Evolutionary conservation across 1,140 invertebrate genomes (phyloP).

Genomic region (Venturia canescens): DNA sequence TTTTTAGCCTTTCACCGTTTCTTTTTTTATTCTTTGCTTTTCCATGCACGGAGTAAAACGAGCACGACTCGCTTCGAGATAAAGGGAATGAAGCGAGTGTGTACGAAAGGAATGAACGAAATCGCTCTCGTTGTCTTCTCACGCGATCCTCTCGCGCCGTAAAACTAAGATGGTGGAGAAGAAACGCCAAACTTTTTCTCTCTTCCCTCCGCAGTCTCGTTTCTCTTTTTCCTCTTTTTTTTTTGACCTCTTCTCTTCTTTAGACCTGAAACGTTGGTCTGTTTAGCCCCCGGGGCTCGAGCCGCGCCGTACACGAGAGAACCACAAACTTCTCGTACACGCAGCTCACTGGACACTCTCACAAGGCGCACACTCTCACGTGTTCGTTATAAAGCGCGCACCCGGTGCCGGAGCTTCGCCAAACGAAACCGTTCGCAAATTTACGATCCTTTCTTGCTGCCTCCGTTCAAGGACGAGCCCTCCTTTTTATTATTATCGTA

Average conservation of each 20-base stretch:
- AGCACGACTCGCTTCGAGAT: not conserved
- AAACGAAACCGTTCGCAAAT: conserved; percentile 10
- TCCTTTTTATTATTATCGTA: conserved; percentile 10
- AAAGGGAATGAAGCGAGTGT: too few species aligned
- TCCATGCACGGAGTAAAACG: too few species aligned
- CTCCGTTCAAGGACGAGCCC: conserved; percentile 6
- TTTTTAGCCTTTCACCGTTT: too few species aligned
- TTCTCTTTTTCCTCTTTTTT: not conserved
- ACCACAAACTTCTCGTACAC: not conserved
- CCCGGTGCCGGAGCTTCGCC: not conserved
- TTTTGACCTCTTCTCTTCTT: conserved; percentile 12
- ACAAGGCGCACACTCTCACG: not conserved
- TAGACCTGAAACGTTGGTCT: not conserved
- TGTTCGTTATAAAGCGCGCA: not conserved
- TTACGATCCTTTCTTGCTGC: conserved; percentile 12
- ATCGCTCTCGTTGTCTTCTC: conserved; percentile 19
- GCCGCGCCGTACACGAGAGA: not conserved
- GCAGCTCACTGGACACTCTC: not conserved
- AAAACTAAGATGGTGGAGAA: conserved; percentile 15
- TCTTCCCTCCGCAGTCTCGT: not conserved
- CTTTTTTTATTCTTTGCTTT: too few species aligned
- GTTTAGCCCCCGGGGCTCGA: conserved; percentile 3
- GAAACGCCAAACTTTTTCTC: conserved; percentile 7
- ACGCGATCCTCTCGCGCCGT: conserved; percentile 23
- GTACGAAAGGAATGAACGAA: conserved; percentile 11